These are phyloP conservation scores for Cheirogaleus medius DNA, from an alignment of 2,113 vertebrate species.

Conservation along the genomic window DNA sequence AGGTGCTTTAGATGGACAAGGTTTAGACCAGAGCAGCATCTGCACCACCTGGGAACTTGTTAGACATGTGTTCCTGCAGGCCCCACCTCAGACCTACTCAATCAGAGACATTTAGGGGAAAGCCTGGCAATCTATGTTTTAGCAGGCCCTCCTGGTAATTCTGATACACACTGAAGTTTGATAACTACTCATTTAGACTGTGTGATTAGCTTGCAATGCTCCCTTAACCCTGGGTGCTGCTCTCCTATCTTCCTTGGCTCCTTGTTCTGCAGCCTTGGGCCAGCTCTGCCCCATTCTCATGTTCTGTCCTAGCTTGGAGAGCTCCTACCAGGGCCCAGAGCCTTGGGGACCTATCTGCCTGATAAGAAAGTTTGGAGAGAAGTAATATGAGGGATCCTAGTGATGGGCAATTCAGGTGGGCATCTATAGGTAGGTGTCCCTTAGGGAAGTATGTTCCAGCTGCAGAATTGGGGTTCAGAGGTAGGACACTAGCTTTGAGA, in stretches of 20 bases:
- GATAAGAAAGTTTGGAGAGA: neutral
- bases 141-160: neutral
- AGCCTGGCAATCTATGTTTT: neutral
- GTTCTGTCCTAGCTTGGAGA: neutral
- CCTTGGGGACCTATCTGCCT: neutral
- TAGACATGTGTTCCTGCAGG: neutral
- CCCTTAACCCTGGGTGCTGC: neutral
- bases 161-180: neutral
- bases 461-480: neutral
- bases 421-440: neutral
- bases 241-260: neutral
- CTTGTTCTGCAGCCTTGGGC: neutral
- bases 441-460: neutral
- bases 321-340: neutral
- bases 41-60: neutral
- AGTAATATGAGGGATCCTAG: neutral
- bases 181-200: neutral
- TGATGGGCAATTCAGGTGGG: neutral
- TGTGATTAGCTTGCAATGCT: neutral
- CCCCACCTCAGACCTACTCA: neutral
- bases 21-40: neutral
- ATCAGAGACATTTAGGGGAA: neutral
- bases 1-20: neutral
- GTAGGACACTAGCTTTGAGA: neutral
- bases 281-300: neutral